A percentile compares a stretch with the other conserved stretches of the same genome.
These are phyloP conservation scores for Ptilonorhynchus violaceus DNA, from an alignment of 2,113 vertebrate genomes.

Conservation along the genomic window DNA sequence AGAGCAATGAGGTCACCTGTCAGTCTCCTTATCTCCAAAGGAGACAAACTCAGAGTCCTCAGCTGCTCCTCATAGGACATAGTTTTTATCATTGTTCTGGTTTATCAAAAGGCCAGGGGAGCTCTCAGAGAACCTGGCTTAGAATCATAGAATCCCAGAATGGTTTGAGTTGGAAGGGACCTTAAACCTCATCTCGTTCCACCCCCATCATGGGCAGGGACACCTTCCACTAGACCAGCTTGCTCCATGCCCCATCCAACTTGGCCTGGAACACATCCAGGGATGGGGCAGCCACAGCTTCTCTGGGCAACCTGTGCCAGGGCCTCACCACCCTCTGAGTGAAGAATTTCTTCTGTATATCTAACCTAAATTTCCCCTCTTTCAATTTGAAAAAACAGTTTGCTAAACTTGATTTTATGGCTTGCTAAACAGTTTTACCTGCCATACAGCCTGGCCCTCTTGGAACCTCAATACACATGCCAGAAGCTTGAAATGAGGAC, in stretches of 20 bases:
- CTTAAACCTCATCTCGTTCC: not conserved
- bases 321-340: not conserved
- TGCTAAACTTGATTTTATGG: not conserved
- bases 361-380: not conserved
- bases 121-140: not conserved
- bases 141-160: not conserved
- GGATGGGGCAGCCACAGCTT: not conserved
- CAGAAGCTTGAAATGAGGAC: not conserved
- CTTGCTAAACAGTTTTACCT: not conserved
- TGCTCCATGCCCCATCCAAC: not conserved
- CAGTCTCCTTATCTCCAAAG: not conserved
- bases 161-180: not conserved
- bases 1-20: not conserved
- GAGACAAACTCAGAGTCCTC: not conserved
- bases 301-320: not conserved
- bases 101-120: not conserved
- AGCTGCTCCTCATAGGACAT: not conserved
- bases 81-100: not conserved
- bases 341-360: not conserved
- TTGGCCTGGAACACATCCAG: not conserved
- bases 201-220: not conserved
- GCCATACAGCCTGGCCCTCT: not conserved
- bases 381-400: not conserved
- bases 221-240: not conserved
- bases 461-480: not conserved